A percentile compares a stretch with the other conserved stretches of the same genome.
These are phyloP conservation scores for Furcifer pardalis DNA, from an alignment of 2,797 vertebrate species.

Conservation along the genomic window DNA sequence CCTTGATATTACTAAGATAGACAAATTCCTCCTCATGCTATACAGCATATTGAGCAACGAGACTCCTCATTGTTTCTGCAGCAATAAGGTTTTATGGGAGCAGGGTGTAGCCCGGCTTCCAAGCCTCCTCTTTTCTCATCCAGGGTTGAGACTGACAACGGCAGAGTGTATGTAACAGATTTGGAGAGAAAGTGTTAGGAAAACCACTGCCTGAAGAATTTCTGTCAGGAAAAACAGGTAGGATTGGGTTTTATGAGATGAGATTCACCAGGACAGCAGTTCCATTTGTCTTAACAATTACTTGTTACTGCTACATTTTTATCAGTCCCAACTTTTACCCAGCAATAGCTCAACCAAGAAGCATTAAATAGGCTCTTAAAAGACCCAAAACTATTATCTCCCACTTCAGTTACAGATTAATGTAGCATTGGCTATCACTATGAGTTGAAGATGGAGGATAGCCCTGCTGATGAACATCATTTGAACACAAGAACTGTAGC, in stretches of 20 bases:
- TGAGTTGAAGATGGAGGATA: background rate
- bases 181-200: background rate
- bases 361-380: background rate
- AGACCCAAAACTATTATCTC: background rate
- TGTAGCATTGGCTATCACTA: background rate
- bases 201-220: background rate
- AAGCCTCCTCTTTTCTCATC: too few relatives aligned
- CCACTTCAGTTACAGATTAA: background rate
- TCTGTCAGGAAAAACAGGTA: background rate
- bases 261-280: background rate
- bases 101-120: too few relatives aligned
- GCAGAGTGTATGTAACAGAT: background rate
- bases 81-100: too few relatives aligned
- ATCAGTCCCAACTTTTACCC: background rate
- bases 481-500: conserved; percentile 10
- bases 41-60: too few relatives aligned
- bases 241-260: background rate
- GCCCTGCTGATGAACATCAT: background rate
- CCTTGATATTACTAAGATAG: too few relatives aligned
- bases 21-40: too few relatives aligned
- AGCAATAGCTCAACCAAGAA: background rate
- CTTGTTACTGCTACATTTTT: background rate
- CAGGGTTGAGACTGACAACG: too few relatives aligned
- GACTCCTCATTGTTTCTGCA: too few relatives aligned
- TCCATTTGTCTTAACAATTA: background rate